phyloP scores from a whole-genome alignment of 1,140 invertebrate species.

The Magallana ariakensis region DNA sequence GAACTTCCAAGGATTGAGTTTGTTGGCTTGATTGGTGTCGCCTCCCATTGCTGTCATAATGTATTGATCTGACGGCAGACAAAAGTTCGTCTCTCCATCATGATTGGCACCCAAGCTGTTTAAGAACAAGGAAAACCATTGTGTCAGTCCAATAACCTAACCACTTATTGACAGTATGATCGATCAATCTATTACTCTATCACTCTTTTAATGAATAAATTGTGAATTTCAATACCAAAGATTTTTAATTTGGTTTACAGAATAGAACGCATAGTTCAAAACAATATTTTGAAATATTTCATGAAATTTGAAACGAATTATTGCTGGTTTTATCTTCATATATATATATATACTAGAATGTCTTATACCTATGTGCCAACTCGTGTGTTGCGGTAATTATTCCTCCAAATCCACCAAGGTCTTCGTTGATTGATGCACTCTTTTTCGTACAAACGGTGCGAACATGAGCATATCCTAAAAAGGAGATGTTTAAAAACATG shows the following conservation, averaged over 20 bases:
- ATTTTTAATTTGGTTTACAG: no score
- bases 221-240: no score
- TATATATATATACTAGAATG: not conserved
- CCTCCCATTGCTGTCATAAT: constrained; percentile 61
- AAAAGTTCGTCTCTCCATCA: constrained; percentile 57
- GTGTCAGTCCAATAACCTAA: not conserved
- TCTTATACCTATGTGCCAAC: constrained; percentile 51
- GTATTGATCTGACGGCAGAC: constrained; percentile 53
- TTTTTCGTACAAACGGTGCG: constrained; percentile 48
- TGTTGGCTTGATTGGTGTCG: constrained; percentile 38
- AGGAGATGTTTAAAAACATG: not conserved
- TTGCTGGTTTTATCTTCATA: no score
- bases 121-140: not conserved
- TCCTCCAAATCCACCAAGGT: constrained; percentile 53
- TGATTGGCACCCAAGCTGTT: constrained; percentile 60
- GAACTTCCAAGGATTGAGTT: constrained; percentile 61
- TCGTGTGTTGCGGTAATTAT: constrained; percentile 58
- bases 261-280: no score
- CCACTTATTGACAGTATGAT: not conserved
- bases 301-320: no score
- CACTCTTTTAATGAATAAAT: not conserved
- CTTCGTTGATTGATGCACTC: constrained; percentile 54
- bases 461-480: constrained; percentile 50
- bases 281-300: no score
- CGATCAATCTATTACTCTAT: constrained; percentile 28